Evolutionary conservation across 2,888 invertebrate genomes (phyloP).

Genomic region (Gryllus longicercus): DNA sequence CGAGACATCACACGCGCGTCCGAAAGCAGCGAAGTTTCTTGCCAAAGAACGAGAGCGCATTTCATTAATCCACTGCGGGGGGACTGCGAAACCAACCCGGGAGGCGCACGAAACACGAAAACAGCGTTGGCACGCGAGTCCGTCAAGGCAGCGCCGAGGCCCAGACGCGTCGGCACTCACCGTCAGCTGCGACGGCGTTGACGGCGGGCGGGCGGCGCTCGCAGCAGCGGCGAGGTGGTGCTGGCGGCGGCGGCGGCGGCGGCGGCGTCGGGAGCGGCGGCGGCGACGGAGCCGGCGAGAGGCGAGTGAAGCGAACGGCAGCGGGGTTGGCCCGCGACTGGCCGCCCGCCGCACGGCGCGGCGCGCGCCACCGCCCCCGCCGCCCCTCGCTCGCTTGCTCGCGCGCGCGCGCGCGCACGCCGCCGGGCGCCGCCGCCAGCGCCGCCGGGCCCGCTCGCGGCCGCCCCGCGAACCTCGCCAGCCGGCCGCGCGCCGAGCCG

Average conservation of each 20-base stretch:
- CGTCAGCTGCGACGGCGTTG: background rate
- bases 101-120: no score
- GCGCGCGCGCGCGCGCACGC: background rate
- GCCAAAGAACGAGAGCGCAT: no score
- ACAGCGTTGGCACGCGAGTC: no score
- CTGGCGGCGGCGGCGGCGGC: background rate
- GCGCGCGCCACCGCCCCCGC: background rate
- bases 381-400: background rate
- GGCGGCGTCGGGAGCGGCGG: background rate
- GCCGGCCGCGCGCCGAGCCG: background rate
- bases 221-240: background rate
- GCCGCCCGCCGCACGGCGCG: background rate
- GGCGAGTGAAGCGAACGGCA: background rate
- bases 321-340: constrained; percentile 9
- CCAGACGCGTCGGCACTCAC: background rate
- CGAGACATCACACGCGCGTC: no score
- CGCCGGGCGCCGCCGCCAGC: background rate
- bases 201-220: background rate
- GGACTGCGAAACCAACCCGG: no score
- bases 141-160: no score
- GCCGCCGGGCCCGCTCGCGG: background rate
- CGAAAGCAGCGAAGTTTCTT: no score
- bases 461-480: background rate
- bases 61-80: no score
- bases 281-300: background rate